A percentile compares a stretch with the other conserved stretches of the same genome.
These are phyloP conservation scores for Cynaeus angustus DNA, from an alignment of 2,888 invertebrate species.

Conservation along the genomic window DNA sequence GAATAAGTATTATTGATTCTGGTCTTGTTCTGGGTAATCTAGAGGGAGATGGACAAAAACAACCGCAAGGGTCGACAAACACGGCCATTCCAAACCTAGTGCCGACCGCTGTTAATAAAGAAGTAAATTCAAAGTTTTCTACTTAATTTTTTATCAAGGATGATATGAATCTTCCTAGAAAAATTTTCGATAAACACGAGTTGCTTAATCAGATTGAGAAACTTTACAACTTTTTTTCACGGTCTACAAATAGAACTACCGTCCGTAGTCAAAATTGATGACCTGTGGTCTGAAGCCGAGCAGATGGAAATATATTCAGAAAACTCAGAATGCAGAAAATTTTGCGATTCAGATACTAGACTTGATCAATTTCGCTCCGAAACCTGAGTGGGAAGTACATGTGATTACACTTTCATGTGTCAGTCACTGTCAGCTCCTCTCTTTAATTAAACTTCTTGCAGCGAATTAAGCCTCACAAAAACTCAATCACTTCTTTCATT, in stretches of 20 bases:
- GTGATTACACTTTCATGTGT: constrained; percentile 19
- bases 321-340: not conserved
- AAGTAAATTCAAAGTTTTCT: not conserved
- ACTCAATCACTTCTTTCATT: constrained; percentile 4
- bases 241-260: too few relatives aligned
- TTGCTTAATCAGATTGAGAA: too few relatives aligned
- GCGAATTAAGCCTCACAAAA: too few relatives aligned
- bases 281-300: not conserved
- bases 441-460: too few relatives aligned
- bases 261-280: not conserved
- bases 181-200: too few relatives aligned
- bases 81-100: not conserved
- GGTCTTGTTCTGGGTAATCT: not conserved
- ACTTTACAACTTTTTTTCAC: too few relatives aligned
- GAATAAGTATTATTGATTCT: constrained; percentile 14
- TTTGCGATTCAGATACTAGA: not conserved
- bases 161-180: too few relatives aligned
- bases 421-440: constrained; percentile 12
- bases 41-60: constrained; percentile 2
- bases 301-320: not conserved
- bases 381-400: not conserved
- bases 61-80: constrained; percentile 11
- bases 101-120: not conserved
- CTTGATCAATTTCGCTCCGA: not conserved
- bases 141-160: constrained; percentile 1